A percentile compares a stretch with the other conserved stretches of the same genome.
These are phyloP conservation scores for Fukomys damarensis DNA, from an alignment of 2,113 vertebrate genomes.

Conservation along the genomic window DNA sequence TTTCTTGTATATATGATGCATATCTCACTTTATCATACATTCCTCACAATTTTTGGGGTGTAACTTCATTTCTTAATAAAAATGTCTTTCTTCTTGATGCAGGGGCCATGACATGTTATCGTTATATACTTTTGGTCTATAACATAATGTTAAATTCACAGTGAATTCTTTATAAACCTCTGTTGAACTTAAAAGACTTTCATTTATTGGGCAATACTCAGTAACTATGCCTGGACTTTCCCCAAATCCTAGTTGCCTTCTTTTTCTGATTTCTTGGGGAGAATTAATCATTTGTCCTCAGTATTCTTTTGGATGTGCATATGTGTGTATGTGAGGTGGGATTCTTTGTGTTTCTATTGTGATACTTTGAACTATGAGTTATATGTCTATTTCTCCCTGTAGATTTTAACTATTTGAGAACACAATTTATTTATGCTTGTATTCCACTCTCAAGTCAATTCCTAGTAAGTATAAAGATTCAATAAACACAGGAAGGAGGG, in stretches of 20 bases:
- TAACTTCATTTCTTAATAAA: background rate
- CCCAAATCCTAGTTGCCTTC: background rate
- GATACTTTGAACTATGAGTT: background rate
- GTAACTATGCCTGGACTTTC: background rate
- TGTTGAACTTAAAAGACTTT: constrained; percentile 27
- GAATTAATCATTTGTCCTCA: background rate
- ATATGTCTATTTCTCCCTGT: background rate
- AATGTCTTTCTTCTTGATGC: background rate
- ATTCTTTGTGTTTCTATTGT: constrained; percentile 4
- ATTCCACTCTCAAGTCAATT: constrained; percentile 10
- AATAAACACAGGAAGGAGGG: background rate
- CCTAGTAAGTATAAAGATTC: constrained; percentile 3
- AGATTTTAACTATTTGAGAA: background rate
- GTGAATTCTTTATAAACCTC: background rate
- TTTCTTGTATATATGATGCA: background rate
- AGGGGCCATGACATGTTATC: background rate
- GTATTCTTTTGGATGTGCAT: background rate
- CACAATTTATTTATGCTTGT: background rate
- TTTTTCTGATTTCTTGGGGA: background rate
- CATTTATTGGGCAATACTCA: background rate
- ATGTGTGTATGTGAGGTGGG: too few species aligned
- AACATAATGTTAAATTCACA: background rate
- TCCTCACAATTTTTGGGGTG: background rate
- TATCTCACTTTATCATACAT: background rate
- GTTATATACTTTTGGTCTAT: background rate